Conservation (phyloP, 2,797 vertebrate genomes). For the Danio choprae region DNA sequence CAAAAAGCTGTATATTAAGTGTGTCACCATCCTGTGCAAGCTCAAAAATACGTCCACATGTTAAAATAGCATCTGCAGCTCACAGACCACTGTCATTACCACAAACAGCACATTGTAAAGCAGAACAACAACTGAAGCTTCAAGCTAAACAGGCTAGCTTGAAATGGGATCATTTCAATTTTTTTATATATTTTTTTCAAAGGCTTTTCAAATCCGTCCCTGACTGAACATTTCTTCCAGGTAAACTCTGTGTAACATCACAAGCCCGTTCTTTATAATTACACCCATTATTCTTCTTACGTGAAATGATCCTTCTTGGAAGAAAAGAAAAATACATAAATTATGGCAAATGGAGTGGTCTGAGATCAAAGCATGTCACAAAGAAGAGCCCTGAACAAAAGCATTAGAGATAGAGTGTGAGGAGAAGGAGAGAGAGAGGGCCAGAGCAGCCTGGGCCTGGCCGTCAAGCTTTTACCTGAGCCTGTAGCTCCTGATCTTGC, state of each 20-base stretch:
- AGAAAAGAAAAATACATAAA: constrained; percentile 31
- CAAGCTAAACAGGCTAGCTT: background rate
- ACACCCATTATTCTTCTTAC: constrained; percentile 5
- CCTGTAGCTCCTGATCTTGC: constrained; percentile 73
- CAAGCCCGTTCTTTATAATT: constrained; percentile 20
- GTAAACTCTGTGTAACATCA: constrained; percentile 4
- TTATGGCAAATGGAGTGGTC: constrained; percentile 13
- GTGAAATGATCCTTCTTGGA: constrained; percentile 4
- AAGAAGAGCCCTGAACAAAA: constrained; percentile 14
- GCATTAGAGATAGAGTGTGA: constrained; percentile 45
- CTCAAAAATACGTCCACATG: constrained; percentile 1
- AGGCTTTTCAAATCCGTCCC: background rate
- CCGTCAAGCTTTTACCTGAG: constrained; percentile 79
- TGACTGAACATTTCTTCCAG: background rate
- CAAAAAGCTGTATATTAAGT: background rate
- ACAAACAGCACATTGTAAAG: background rate
- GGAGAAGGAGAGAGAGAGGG: constrained; percentile 60
- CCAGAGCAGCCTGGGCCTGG: constrained; percentile 67
- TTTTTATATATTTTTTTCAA: background rate
- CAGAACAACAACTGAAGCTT: constrained; percentile 3
- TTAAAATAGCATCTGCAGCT: background rate
- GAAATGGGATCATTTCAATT: background rate
- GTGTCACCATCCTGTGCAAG: background rate
- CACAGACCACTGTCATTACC: background rate
- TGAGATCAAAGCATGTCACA: constrained; percentile 23